Conservation (phyloP, 2,888 invertebrate species). For the Cantharis nigra region DNA sequence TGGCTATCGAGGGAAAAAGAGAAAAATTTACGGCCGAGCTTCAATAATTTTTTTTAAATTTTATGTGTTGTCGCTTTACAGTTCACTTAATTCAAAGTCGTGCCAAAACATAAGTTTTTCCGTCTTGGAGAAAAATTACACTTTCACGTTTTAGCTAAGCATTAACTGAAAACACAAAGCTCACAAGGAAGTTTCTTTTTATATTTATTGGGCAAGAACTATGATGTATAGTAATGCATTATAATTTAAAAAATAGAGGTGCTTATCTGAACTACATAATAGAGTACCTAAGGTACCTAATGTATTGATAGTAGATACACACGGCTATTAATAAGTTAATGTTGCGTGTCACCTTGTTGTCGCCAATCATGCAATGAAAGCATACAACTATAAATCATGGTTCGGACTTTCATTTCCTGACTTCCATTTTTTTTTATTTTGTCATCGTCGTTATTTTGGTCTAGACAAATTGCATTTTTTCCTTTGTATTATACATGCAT, state of each 20-base stretch:
- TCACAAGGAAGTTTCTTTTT: not conserved
- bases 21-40: not conserved
- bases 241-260: not conserved
- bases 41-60: not conserved
- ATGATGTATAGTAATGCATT: not conserved
- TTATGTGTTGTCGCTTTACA: not conserved
- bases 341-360: constrained; percentile 29
- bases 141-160: not conserved
- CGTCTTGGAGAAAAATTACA: not conserved
- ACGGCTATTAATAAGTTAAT: constrained; percentile 27
- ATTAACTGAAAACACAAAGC: not conserved
- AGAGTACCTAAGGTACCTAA: constrained; percentile 5
- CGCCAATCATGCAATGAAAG: constrained; percentile 30
- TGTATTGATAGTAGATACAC: constrained; percentile 27
- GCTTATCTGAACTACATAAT: not conserved
- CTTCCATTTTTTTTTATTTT: constrained; percentile 28
- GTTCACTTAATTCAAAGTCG: not conserved
- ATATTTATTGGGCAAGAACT: not conserved
- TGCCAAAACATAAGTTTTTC: not conserved
- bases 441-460: constrained; percentile 25
- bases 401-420: constrained; percentile 33
- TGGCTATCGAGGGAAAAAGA: not conserved
- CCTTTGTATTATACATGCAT: not conserved
- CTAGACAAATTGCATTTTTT: constrained; percentile 28
- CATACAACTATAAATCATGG: constrained; percentile 30